Base-by-base conservation (phyloP, 2,797 vertebrate species). In the Spinibarbus caldwelli region DNA sequence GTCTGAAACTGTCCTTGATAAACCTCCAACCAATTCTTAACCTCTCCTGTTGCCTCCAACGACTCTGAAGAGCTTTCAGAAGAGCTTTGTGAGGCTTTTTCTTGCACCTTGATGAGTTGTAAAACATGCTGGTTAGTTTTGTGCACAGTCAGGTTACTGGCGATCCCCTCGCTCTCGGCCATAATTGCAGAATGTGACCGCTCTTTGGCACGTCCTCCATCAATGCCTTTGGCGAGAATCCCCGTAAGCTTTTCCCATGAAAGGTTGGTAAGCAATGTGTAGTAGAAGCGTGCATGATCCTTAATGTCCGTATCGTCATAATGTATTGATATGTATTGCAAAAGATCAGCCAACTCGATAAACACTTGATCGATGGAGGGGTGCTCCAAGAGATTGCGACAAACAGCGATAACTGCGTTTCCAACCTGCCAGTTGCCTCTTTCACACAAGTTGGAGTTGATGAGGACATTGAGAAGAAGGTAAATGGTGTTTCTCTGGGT, bases 221-320 rank as follows among this genome's bases (percentile, higher is more conserved):
- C 90, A 0, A 90, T 89, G 2, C 90, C 91, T 78, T 92, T 94
- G 0, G 91, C 89, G 23, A 96, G 80, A 43, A 97, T 88, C 0
- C 89, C 90, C 0, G 90, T 90, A 59, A 97, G 92, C 90, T 97
- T 98, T 83, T 97, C 95, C 31, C 73, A 77, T 0, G 96, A 95
- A 62, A 98, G 91, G 0, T 96, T 96, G 57, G 95, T 95, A 77
- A 97, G 93, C 29, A 98, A 93, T 3, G 94, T 91, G 89, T 97
- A 97, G 91, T 98, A 98, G 21, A 98, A 95, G 6, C 96, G 95
- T 19, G 96, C 96, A 0, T 94, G 96, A 88, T 98, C 97, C 67
- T 92, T 95, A 54, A 96, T 93, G 34, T 97, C 97, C 0, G 94
- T 93, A 90, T 97, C 96, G 1, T 93, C 92, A 2, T 96, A 95